Evolutionary conservation across 35 echinoderm and acorn worm genomes (phyloP).

Genomic region (Heliocidaris tuberculata): DNA sequence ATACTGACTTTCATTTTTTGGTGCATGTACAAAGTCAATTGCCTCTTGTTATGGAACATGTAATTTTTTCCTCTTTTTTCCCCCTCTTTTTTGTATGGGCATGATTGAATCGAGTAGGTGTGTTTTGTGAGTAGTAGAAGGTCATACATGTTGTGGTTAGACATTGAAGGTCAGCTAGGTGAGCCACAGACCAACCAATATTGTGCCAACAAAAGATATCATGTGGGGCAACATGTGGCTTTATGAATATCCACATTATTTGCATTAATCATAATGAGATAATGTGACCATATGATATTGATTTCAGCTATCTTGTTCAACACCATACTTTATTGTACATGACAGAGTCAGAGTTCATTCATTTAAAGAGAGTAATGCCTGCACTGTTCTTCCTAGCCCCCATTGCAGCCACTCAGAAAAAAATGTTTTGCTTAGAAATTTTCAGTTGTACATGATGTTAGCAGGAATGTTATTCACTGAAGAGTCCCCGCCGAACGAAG

Average conservation of each 20-base stretch:
- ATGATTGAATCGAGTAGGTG: conserved; percentile 2
- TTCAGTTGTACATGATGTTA: too few relatives aligned
- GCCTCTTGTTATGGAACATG: not conserved
- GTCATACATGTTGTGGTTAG: not conserved
- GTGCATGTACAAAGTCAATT: not conserved
- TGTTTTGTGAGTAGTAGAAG: not conserved
- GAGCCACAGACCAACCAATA: not conserved
- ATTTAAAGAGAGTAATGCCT: too few relatives aligned
- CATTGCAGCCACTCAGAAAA: too few relatives aligned
- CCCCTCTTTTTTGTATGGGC: not conserved
- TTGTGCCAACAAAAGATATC: not conserved
- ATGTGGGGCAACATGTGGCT: not conserved
- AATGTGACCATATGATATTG: not conserved
- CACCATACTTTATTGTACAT: not conserved
- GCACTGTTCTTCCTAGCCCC: too few relatives aligned
- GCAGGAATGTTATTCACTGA: too few relatives aligned
- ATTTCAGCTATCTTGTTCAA: not conserved
- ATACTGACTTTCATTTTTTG: not conserved
- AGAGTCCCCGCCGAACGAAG: too few relatives aligned
- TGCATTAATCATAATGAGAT: not conserved
- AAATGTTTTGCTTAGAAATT: too few relatives aligned
- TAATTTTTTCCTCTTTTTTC: too few relatives aligned
- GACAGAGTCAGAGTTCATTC: not conserved
- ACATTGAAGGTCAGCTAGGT: not conserved
- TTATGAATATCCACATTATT: not conserved